phyloP scores from a whole-genome alignment of 1,140 invertebrate species.

The Myzus persicae region DNA sequence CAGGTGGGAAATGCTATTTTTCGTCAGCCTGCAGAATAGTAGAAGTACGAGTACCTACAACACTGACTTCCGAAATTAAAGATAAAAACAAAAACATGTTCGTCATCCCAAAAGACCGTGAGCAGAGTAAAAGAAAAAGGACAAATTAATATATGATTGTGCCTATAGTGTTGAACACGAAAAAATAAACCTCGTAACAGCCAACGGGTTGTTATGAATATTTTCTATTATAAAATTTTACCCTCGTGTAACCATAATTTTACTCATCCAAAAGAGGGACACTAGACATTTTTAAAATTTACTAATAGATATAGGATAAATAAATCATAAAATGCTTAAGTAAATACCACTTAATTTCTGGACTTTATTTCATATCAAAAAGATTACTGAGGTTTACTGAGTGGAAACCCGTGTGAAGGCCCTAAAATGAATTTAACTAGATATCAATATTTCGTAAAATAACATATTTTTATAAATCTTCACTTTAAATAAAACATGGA shows the following conservation, averaged over 20 bases:
- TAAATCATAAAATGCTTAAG: too few relatives aligned
- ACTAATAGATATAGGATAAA: too few relatives aligned
- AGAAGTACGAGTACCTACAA: background rate
- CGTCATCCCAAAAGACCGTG: background rate
- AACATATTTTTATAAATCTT: too few relatives aligned
- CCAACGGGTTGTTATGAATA: background rate
- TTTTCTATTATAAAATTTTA: background rate
- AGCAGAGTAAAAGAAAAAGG: background rate
- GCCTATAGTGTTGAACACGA: background rate
- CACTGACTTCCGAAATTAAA: slow-evolving; percentile 11
- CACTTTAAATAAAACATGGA: too few relatives aligned
- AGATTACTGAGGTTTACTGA: too few relatives aligned
- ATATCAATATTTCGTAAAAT: too few relatives aligned
- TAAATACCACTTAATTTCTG: too few relatives aligned
- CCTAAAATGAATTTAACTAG: too few relatives aligned
- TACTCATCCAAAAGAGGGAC: background rate
- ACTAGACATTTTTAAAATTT: background rate
- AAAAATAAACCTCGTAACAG: background rate
- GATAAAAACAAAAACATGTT: slow-evolving; percentile 15
- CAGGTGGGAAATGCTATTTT: slow-evolving; percentile 51
- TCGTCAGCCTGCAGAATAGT: background rate
- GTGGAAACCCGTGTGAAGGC: too few relatives aligned
- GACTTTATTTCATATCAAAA: too few relatives aligned
- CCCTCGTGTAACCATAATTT: background rate
- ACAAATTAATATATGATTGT: background rate